These are phyloP conservation scores for Dinocampus coccinellae DNA, from an alignment of 2,888 invertebrate genomes.

Conservation along the genomic window DNA sequence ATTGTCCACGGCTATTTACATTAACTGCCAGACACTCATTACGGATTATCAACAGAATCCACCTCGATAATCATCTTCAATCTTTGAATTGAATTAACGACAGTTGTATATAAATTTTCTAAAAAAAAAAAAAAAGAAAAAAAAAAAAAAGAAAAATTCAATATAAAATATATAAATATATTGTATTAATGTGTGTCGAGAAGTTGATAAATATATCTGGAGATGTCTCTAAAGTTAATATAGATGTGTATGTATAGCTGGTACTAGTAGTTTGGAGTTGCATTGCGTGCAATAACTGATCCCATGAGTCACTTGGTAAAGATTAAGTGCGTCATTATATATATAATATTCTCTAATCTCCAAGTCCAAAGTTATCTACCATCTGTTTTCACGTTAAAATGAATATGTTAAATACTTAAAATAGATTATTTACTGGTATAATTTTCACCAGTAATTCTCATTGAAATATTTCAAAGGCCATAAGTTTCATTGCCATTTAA, in stretches of 20 bases:
- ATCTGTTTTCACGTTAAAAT: too few species aligned
- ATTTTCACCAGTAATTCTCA: background rate
- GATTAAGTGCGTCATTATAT: background rate
- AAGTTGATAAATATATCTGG: background rate
- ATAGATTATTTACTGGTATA: background rate
- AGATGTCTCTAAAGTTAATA: background rate
- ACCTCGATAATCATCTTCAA: background rate
- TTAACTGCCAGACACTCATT: background rate
- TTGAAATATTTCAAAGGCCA: slow-evolving; percentile 6
- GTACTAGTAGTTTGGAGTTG: background rate
- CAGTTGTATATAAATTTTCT: too few species aligned
- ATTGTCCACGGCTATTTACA: background rate
- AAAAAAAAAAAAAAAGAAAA: too few species aligned
- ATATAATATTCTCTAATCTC: background rate
- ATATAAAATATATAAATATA: background rate
- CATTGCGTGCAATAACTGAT: background rate
- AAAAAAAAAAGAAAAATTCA: too few species aligned
- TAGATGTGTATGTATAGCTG: background rate
- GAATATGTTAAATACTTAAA: background rate
- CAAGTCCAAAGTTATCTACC: background rate
- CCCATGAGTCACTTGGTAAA: background rate
- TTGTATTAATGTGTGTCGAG: background rate
- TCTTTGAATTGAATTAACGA: background rate
- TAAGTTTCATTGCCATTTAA: slow-evolving; percentile 16
- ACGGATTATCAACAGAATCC: background rate